These are phyloP conservation scores for Syngnathus acus DNA, from an alignment of 2,797 vertebrate genomes.

Conservation along the genomic window DNA sequence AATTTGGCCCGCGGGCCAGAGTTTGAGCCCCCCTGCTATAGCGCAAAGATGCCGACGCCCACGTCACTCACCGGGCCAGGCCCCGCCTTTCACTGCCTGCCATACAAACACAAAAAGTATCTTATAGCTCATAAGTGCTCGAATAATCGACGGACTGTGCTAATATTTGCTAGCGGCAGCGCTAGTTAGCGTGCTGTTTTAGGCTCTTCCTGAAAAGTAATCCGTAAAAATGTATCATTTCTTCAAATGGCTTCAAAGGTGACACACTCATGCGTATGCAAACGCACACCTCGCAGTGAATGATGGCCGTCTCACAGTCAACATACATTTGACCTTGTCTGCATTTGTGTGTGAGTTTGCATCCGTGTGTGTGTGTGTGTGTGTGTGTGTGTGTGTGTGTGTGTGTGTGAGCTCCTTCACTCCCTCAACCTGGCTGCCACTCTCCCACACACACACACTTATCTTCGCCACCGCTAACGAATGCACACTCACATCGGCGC, in stretches of 20 bases:
- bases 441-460: not conserved
- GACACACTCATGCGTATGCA: not conserved
- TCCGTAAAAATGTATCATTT: not conserved
- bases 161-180: not conserved
- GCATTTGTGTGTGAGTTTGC: not conserved
- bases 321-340: slow-evolving; percentile 5
- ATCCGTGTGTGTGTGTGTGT: not conserved
- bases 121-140: too few relatives aligned
- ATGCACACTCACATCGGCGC: slow-evolving; percentile 51
- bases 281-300: not conserved
- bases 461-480: slow-evolving; percentile 33
- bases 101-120: too few relatives aligned
- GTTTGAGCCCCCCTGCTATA: too few relatives aligned
- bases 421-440: slow-evolving; percentile 5
- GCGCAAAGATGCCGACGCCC: not conserved
- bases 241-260: not conserved
- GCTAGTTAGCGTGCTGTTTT: not conserved
- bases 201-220: not conserved
- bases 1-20: too few relatives aligned
- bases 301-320: not conserved
- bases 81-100: too few relatives aligned
- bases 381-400: not conserved
- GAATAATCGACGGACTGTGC: too few relatives aligned
- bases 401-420: not conserved
- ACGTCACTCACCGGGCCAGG: too few relatives aligned